Evolutionary conservation across 2,888 invertebrate species (phyloP).

Genomic region (Rapana venosa): DNA sequence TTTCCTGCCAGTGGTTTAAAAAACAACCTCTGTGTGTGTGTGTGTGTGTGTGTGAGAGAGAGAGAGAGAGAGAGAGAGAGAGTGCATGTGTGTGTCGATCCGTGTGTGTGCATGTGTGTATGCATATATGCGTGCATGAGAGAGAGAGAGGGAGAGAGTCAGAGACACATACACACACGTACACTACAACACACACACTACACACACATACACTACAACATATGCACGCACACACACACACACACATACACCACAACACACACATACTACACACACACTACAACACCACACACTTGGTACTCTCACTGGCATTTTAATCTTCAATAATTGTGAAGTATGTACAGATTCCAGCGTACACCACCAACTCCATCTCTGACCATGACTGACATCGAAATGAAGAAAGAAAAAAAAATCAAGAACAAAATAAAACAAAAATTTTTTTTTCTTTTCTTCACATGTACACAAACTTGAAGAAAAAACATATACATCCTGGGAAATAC

Average conservation of each 20-base stretch:
- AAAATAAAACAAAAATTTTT: background rate
- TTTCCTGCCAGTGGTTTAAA: background rate
- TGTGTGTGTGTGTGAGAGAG: background rate
- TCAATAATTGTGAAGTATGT: slow-evolving; percentile 11
- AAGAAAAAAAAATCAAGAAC: background rate
- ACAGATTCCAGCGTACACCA: background rate
- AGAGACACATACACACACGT: background rate
- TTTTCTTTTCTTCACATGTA: slow-evolving; percentile 6
- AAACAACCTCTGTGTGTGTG: background rate
- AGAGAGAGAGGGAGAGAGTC: background rate
- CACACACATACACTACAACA: background rate
- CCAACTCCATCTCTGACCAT: background rate
- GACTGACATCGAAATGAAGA: background rate
- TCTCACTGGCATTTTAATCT: background rate
- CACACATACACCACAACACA: background rate
- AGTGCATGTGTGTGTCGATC: background rate
- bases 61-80: background rate
- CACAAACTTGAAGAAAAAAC: background rate
- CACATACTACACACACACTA: background rate
- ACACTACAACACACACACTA: background rate
- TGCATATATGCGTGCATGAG: background rate
- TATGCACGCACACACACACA: background rate
- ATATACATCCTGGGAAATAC: slow-evolving; percentile 4
- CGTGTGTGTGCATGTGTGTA: slow-evolving; percentile 13
- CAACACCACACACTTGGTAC: background rate